Conservation (phyloP, 2,888 invertebrate genomes). For the Trichogramma evanescens region DNA sequence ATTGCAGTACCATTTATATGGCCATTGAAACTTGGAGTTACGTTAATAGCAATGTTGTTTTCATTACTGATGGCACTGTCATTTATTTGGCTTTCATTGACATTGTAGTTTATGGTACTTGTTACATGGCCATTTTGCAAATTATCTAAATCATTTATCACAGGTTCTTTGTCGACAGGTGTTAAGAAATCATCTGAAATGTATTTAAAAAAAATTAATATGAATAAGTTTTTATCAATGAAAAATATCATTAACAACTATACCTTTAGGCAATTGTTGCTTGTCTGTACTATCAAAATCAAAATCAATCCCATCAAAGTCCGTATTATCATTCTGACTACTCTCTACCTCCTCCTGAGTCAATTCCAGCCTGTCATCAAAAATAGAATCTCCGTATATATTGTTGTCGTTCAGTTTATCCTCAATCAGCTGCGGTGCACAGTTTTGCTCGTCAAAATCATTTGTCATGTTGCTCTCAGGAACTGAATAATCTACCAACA, state of each 20-base stretch:
- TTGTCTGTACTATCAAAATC: too few relatives aligned
- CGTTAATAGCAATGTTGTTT: not conserved
- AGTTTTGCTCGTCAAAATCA: not conserved
- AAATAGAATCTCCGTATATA: too few relatives aligned
- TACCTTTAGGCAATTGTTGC: too few relatives aligned
- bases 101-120: not conserved
- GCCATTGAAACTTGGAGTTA: not conserved
- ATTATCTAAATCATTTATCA: not conserved
- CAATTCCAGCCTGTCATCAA: too few relatives aligned
- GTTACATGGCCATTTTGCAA: too few relatives aligned
- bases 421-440: not conserved
- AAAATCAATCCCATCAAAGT: too few relatives aligned
- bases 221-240: too few relatives aligned
- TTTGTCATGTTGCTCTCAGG: not conserved
- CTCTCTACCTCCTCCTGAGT: too few relatives aligned
- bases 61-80: not conserved
- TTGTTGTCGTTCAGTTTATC: too few relatives aligned
- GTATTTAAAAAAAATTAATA: too few relatives aligned
- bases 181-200: not conserved
- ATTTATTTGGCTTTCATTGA: not conserved
- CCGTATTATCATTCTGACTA: too few relatives aligned
- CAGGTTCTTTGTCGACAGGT: not conserved
- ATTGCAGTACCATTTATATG: not conserved
- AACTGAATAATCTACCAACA: constrained; percentile 3
- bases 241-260: too few relatives aligned